These are phyloP conservation scores for Novumbra hubbsi DNA, from an alignment of 2,797 vertebrate species.

Conservation along the genomic window DNA sequence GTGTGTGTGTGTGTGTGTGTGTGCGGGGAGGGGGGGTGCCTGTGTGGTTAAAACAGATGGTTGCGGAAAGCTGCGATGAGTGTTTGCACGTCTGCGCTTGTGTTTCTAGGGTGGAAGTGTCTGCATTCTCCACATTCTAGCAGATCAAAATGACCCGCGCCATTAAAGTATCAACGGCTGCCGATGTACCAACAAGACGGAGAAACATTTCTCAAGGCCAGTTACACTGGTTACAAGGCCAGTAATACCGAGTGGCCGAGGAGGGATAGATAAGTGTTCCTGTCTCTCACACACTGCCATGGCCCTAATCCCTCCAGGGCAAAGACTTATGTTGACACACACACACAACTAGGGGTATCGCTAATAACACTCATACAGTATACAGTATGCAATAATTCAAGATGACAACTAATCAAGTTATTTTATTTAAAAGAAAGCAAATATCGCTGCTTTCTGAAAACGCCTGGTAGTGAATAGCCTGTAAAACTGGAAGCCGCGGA, in stretches of 20 bases:
- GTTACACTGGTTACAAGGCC: no score
- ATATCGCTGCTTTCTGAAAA: no score
- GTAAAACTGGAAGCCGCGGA: no score
- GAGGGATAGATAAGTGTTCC: not conserved
- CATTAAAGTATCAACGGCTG: slow-evolving; percentile 20
- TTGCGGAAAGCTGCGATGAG: slow-evolving; percentile 15
- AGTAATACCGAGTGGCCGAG: not conserved
- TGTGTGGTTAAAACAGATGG: not conserved
- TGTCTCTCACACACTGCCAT: not conserved
- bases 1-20: slow-evolving; percentile 24
- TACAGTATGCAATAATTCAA: not conserved
- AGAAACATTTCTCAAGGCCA: not conserved
- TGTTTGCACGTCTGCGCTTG: no score
- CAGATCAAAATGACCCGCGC: slow-evolving; percentile 25
- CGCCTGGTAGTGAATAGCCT: no score
- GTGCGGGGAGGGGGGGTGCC: no score
- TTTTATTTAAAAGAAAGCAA: no score
- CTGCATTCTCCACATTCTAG: slow-evolving; percentile 27
- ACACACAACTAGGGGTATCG: no score
- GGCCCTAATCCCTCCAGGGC: not conserved
- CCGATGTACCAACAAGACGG: not conserved
- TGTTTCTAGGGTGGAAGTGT: not conserved
- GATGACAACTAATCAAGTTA: no score
- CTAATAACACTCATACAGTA: no score
- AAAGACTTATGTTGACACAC: slow-evolving; percentile 3